Evolutionary conservation across 23 tunicate genomes (phyloP).

Genomic region (Halocynthia roretzi): DNA sequence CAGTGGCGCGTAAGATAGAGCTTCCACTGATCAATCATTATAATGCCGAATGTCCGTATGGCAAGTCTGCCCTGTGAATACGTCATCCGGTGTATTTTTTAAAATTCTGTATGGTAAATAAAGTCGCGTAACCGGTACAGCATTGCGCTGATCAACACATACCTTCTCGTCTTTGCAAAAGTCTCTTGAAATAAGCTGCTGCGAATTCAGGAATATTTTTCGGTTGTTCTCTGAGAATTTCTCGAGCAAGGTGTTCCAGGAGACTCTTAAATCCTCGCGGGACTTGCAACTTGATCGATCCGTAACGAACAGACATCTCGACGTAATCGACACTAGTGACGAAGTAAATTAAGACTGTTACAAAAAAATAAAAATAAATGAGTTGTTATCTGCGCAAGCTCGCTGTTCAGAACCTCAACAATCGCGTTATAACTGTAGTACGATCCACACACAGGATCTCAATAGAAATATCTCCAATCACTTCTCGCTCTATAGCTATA

Average conservation of each 20-base stretch:
- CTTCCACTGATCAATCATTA: no score
- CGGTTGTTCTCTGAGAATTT: constrained; percentile 69
- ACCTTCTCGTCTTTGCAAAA: constrained; percentile 66
- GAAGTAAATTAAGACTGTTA: no score
- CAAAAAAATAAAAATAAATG: no score
- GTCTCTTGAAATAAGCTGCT: constrained; percentile 50
- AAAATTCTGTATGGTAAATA: not conserved
- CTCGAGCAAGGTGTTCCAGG: constrained; percentile 61
- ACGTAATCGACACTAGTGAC: constrained; percentile 40
- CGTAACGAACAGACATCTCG: constrained; percentile 82
- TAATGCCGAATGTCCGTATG: no score
- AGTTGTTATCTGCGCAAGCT: no score
- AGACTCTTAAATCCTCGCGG: constrained; percentile 60
- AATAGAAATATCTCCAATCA: no score
- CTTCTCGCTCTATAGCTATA: no score
- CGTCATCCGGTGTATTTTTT: not conserved
- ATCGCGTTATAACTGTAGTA: no score
- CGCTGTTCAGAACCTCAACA: no score
- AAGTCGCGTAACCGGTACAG: no score
- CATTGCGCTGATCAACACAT: constrained; percentile 11
- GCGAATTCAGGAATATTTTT: constrained; percentile 60
- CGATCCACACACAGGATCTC: no score
- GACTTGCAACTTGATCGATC: constrained; percentile 57
- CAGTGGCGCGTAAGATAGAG: no score
- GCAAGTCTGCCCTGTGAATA: not conserved